Base-by-base conservation (phyloP, 2,113 vertebrate species). In the Limanda limanda region DNA sequence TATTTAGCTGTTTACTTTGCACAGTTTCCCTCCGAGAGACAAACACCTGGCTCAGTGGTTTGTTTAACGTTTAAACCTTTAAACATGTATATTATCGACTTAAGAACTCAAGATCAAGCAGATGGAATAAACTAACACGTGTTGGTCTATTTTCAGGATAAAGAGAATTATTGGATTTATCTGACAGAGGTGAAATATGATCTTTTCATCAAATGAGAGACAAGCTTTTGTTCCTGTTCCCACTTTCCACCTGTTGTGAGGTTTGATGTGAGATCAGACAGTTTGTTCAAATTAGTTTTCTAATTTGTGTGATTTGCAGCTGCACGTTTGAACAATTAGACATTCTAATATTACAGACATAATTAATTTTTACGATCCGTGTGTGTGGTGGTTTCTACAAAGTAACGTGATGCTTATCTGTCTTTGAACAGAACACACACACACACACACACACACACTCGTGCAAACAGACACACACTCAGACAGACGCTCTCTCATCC, bases 201-300 rank as follows among this genome's bases (percentile, higher is more conserved):
- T 31, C 27, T 31, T 31, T 31, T 31, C 31, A 31, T 31, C 31
- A 31, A 31, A 31, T 31, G 5, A 31, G 31, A 31, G 6, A 7
- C 5, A 7, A 8, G 37, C 27, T 74, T 24, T 37, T 17, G 4
- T 40, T 42, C n/a, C 6, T 9, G 66, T n/a, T 62, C 45, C 54
- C 3, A 14, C 35, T 64, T 67, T 64, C 20, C 45, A 21, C 1
- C 21, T 55, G 24, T 66, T 25, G 31, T 9, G 10, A 31, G 27
- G 18, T 69, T n/a, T 71, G 45, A 59, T 71, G 40, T 3, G 14
- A 70, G 48, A 51, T 66, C 69, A 77, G 18, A 65, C 9, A n/a
- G 57, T 42, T n/a, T 0, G 12, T 42, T 42, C 0, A 42, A 42
- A 42, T 42, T 37, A 64, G 17, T 42, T 7, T 20, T 42, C 24